A percentile compares a stretch with the other conserved stretches of the same genome.
Evolutionary conservation across 2,113 vertebrate species (phyloP).

Genomic region (Kryptolebias marmoratus): DNA sequence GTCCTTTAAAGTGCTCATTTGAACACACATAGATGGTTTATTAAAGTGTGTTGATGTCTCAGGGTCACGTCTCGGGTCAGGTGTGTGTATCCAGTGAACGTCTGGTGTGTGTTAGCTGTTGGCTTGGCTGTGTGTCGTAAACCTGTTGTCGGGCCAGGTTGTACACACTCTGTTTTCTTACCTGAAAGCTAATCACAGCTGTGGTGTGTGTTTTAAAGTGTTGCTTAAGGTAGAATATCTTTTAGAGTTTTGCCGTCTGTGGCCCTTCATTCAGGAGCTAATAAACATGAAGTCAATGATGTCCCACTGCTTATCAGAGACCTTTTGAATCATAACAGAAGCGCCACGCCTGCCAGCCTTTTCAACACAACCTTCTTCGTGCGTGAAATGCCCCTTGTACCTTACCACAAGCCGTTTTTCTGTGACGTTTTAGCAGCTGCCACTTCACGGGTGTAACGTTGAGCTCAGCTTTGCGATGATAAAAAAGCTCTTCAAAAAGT

Average conservation of each 20-base stretch:
- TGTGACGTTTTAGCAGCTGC: not conserved
- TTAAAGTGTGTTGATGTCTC: constrained; percentile 21
- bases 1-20: not conserved
- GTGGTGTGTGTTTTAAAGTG: not conserved
- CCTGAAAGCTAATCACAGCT: not conserved
- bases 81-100: constrained; percentile 23
- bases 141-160: constrained; percentile 73
- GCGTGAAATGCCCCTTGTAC: constrained; percentile 30
- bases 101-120: constrained; percentile 66
- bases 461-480: too few species aligned
- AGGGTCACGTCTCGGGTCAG: constrained; percentile 19
- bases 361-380: not conserved
- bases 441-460: not conserved
- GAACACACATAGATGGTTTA: constrained; percentile 3
- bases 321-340: constrained; percentile 14
- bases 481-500: too few species aligned
- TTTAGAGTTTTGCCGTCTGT: not conserved
- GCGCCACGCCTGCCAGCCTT: constrained; percentile 37
- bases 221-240: not conserved
- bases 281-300: not conserved
- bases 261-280: not conserved
- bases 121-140: constrained; percentile 69
- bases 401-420: constrained; percentile 4
- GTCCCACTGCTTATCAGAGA: constrained; percentile 43
- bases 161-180: constrained; percentile 32